These are phyloP conservation scores for Phrixothrix hirtus DNA, from an alignment of 2,888 invertebrate species.

Conservation along the genomic window DNA sequence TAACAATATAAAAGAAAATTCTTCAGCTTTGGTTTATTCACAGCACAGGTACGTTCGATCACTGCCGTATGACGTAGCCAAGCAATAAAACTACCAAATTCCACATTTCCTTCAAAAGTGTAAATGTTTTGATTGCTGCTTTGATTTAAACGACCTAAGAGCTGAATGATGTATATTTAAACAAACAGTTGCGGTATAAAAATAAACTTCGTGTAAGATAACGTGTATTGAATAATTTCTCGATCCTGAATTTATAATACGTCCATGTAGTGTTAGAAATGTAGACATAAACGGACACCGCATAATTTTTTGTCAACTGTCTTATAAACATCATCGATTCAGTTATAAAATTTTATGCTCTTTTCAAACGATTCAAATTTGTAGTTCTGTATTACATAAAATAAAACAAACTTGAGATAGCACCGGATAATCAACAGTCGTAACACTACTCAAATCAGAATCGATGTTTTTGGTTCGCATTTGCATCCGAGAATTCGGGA, in stretches of 20 bases:
- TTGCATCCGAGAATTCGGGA: slow-evolving; percentile 41
- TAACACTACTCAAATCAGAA: slow-evolving; percentile 41
- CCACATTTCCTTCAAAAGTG: slow-evolving; percentile 12
- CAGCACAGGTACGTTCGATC: slow-evolving; percentile 25
- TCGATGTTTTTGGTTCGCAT: slow-evolving; percentile 44
- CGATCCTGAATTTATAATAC: no score
- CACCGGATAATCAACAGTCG: slow-evolving; percentile 40
- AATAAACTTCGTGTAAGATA: no score
- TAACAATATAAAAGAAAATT: slow-evolving; percentile 37
- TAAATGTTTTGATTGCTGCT: slow-evolving; percentile 21
- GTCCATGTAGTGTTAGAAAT: no score
- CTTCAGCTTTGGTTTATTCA: slow-evolving; percentile 20
- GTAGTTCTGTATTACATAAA: slow-evolving; percentile 25
- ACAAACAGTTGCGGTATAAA: slow-evolving; percentile 12
- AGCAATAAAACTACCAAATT: slow-evolving; percentile 17
- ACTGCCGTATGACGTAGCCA: slow-evolving; percentile 7
- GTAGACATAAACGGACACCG: no score
- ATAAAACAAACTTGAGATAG: slow-evolving; percentile 35
- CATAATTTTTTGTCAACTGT: slow-evolving; percentile 5
- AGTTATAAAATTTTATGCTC: slow-evolving; percentile 23
- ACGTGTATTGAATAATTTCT: no score
- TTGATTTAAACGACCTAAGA: slow-evolving; percentile 19
- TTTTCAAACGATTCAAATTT: slow-evolving; percentile 19
- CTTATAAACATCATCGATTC: slow-evolving; percentile 11
- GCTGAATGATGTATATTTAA: slow-evolving; percentile 16